phyloP scores from a whole-genome alignment of 1,140 invertebrate genomes.

The Drosophila ananassae region DNA sequence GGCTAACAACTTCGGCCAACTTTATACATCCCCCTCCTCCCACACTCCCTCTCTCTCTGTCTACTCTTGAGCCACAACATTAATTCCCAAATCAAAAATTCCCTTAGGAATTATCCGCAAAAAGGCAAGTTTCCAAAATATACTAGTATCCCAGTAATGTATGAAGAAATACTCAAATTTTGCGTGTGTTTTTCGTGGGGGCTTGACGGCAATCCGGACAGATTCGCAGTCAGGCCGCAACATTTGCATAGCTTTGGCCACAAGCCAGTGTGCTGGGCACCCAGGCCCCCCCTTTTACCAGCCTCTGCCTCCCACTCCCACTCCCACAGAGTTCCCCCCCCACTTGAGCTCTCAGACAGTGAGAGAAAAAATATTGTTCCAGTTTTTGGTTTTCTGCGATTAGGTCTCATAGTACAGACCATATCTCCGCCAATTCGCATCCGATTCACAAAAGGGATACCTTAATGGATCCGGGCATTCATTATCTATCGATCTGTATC shows the following conservation, averaged over 20 bases:
- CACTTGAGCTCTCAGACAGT: neutral
- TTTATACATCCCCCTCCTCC: neutral
- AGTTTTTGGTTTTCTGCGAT: too few species aligned
- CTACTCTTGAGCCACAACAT: slow-evolving; percentile 17
- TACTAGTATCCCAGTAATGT: neutral
- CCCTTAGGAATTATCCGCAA: slow-evolving; percentile 34
- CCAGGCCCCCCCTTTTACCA: too few species aligned
- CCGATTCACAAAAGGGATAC: too few species aligned
- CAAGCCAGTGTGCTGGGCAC: slow-evolving; percentile 4
- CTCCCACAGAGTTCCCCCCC: too few species aligned
- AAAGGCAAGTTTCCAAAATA: slow-evolving; percentile 1
- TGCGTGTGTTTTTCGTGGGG: neutral
- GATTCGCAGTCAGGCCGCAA: slow-evolving; percentile 39
- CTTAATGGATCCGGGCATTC: too few species aligned
- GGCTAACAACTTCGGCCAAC: slow-evolving; percentile 2
- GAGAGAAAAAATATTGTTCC: slow-evolving; percentile 8
- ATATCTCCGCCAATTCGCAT: too few species aligned
- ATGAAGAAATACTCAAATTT: slow-evolving; percentile 11
- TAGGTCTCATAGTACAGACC: too few species aligned
- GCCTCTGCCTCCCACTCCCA: neutral
- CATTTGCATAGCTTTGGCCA: slow-evolving; percentile 55
- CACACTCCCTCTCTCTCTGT: neutral
- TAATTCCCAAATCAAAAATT: slow-evolving; percentile 47
- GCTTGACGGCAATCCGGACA: slow-evolving; percentile 33
- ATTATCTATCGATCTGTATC: too few species aligned